Evolutionary conservation across 2,113 vertebrate species (phyloP).

Genomic region (Oplegnathus fasciatus): DNA sequence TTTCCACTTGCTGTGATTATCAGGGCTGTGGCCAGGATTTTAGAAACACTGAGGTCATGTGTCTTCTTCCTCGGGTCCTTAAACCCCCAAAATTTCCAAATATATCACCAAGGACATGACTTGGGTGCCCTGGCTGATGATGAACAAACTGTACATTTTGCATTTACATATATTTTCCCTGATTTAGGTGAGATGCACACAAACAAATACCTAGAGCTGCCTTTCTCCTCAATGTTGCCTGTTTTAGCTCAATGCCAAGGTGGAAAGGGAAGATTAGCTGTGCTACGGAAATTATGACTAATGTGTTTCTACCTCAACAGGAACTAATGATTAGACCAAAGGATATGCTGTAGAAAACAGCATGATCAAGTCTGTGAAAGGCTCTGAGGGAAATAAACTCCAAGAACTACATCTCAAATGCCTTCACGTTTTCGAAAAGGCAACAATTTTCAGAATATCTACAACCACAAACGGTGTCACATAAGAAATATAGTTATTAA

Average conservation of each 20-base stretch:
- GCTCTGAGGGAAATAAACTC: neutral
- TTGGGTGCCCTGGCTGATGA: neutral
- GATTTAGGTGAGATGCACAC: neutral
- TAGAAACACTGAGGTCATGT: neutral
- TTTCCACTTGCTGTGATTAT: neutral
- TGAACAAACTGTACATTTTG: neutral
- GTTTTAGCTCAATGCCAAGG: neutral
- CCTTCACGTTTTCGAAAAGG: neutral
- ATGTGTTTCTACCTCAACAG: neutral
- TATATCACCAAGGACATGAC: neutral
- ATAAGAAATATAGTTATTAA: neutral
- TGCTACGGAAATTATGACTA: neutral
- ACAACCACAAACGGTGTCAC: neutral
- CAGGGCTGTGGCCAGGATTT: neutral
- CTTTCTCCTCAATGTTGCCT: neutral
- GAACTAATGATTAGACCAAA: neutral
- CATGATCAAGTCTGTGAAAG: neutral
- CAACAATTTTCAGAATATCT: neutral
- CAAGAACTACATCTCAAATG: neutral
- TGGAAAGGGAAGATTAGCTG: neutral
- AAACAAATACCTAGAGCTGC: neutral
- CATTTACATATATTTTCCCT: neutral
- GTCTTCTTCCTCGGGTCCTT: neutral
- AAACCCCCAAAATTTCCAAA: neutral
- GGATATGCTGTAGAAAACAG: neutral